Percentiles rank a stretch among this genome's conserved stretches.
Evolutionary conservation across 2,113 vertebrate species (phyloP).

Genomic region (Agapornis roseicollis): DNA sequence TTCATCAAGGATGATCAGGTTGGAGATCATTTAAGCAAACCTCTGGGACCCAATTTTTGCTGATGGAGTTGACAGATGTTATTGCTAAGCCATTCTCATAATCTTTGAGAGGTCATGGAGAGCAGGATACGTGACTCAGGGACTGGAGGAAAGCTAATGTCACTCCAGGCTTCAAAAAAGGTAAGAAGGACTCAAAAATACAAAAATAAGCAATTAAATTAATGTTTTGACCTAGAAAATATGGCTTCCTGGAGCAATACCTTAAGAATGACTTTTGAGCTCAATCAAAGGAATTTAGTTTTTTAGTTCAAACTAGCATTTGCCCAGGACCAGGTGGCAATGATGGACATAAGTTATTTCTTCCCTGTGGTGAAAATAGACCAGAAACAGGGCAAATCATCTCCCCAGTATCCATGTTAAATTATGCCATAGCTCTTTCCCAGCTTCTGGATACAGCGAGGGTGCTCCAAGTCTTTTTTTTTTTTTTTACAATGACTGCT

Average conservation of each 20-base stretch:
- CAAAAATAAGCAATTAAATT: neutral
- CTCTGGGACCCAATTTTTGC: neutral
- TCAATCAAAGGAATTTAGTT: neutral
- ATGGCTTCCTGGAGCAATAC: neutral
- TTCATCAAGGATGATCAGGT: neutral
- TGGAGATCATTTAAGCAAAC: neutral
- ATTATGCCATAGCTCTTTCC: neutral
- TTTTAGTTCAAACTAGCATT: neutral
- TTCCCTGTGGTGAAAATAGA: neutral
- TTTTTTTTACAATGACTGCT: neutral
- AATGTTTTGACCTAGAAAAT: neutral
- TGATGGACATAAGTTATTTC: neutral
- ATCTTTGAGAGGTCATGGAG: neutral
- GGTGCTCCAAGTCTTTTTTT: neutral
- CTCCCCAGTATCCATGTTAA: neutral
- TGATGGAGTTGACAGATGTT: neutral
- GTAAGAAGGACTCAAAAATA: neutral
- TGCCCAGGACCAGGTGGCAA: neutral
- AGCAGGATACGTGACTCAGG: neutral
- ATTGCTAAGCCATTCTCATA: neutral
- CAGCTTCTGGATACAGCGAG: neutral
- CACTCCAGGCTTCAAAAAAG: neutral
- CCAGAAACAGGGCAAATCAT: neutral
- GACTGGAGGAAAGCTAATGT: neutral
- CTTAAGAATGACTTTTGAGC: neutral